These are phyloP conservation scores for Ia io DNA, from an alignment of 2,113 vertebrate species.

Conservation along the genomic window DNA sequence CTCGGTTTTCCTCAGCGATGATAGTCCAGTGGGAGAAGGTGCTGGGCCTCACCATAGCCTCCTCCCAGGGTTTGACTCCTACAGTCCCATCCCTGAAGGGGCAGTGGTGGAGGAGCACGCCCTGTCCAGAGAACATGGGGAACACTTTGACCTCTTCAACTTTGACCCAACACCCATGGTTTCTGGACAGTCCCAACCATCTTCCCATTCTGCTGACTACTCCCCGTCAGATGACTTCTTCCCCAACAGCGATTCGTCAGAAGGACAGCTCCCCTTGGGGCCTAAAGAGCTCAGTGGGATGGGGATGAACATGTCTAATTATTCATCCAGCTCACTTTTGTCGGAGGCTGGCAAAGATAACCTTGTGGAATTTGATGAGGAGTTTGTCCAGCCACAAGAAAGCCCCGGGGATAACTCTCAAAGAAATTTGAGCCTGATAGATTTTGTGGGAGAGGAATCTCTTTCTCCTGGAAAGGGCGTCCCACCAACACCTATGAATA, in stretches of 20 bases:
- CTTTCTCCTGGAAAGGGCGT: conserved; percentile 83
- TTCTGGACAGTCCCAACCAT: conserved; percentile 80
- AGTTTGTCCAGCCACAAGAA: conserved; percentile 77
- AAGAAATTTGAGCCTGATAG: conserved; percentile 72
- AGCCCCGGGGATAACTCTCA: conserved; percentile 71
- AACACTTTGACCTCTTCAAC: conserved; percentile 89
- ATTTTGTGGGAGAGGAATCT: conserved; percentile 75
- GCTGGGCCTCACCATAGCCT: conserved; percentile 86
- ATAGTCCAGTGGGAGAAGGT: conserved; percentile 91
- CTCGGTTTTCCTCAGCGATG: conserved; percentile 96
- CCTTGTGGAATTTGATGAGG: conserved; percentile 84
- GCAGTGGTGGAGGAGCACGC: conserved; percentile 86
- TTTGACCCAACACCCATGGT: conserved; percentile 86
- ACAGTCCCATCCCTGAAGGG: conserved; percentile 86
- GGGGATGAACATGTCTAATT: conserved; percentile 76
- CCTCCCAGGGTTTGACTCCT: conserved; percentile 87
- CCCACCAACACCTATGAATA: conserved; percentile 92
- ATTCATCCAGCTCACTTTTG: conserved; percentile 78
- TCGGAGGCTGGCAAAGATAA: conserved; percentile 81
- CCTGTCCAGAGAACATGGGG: conserved; percentile 78
- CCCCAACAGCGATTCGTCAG: conserved; percentile 82
- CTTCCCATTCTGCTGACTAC: conserved; percentile 82
- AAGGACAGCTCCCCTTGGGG: conserved; percentile 75
- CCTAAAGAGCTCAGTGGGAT: conserved; percentile 74
- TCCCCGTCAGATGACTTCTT: conserved; percentile 85